Conservation (phyloP, 2,888 invertebrate genomes). For the Chalcis sispes region DNA sequence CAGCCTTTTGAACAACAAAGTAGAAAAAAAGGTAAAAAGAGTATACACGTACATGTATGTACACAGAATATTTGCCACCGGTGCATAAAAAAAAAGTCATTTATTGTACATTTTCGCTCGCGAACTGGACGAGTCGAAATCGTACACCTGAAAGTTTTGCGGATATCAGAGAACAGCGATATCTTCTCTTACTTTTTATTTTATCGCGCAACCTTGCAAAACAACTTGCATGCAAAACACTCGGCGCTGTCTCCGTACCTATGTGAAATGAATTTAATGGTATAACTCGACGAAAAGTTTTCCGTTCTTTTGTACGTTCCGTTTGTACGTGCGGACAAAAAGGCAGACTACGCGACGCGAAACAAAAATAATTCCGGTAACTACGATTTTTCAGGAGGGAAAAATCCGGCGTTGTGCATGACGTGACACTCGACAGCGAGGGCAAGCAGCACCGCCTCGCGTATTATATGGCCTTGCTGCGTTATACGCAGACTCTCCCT, state of each 20-base stretch:
- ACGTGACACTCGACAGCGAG: neutral
- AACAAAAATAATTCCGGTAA: no score
- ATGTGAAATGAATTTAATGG: neutral
- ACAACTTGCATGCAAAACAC: no score
- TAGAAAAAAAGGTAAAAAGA: neutral
- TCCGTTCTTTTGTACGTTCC: no score
- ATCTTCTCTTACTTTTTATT: neutral
- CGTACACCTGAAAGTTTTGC: conserved; percentile 6
- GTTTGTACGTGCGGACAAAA: no score
- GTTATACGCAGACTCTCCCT: no score
- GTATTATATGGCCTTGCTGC: no score
- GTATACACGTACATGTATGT: neutral
- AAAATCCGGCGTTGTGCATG: neutral
- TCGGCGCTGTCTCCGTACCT: no score
- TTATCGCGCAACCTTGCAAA: neutral
- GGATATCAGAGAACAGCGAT: conserved; percentile 8
- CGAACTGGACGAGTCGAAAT: neutral
- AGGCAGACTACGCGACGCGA: no score
- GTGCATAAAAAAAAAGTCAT: conserved; percentile 13
- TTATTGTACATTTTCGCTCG: neutral
- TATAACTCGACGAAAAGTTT: no score
- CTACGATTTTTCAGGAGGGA: no score
- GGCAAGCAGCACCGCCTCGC: no score
- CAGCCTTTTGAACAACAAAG: neutral
- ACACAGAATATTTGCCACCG: neutral